A percentile compares a stretch with the other conserved stretches of the same genome.
These are phyloP conservation scores for Ophraella communa DNA, from an alignment of 2,888 invertebrate genomes.

Conservation along the genomic window DNA sequence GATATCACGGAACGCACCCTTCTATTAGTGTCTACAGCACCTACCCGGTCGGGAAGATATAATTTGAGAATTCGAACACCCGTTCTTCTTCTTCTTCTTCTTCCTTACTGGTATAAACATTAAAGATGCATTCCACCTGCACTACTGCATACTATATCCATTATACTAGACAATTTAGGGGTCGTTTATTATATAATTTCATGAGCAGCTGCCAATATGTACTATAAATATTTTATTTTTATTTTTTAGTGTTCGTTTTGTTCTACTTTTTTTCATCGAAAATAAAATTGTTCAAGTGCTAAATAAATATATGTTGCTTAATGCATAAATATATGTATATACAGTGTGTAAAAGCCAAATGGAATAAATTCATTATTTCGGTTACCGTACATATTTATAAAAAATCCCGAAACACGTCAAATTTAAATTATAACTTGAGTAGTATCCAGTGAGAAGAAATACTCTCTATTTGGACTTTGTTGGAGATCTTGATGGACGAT, in stretches of 20 bases:
- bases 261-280: neutral
- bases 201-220: neutral
- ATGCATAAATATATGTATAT: no score
- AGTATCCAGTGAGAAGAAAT: no score
- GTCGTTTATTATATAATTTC: neutral
- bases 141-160: conserved; percentile 11
- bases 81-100: neutral
- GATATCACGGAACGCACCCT: conserved; percentile 4
- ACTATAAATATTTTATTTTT: no score
- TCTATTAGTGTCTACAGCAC: conserved; percentile 9
- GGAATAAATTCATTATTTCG: no score
- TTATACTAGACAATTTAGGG: neutral
- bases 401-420: no score
- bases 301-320: no score
- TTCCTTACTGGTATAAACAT: neutral
- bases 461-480: no score
- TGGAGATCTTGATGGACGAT: no score
- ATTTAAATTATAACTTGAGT: no score
- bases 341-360: no score
- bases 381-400: no score
- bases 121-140: conserved; percentile 34
- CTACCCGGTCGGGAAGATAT: conserved; percentile 17
- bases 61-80: conserved; percentile 23
- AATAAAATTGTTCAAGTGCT: neutral
- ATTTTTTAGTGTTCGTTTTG: neutral